Conservation (phyloP, 2,888 invertebrate genomes). For the Archips xylosteana region DNA sequence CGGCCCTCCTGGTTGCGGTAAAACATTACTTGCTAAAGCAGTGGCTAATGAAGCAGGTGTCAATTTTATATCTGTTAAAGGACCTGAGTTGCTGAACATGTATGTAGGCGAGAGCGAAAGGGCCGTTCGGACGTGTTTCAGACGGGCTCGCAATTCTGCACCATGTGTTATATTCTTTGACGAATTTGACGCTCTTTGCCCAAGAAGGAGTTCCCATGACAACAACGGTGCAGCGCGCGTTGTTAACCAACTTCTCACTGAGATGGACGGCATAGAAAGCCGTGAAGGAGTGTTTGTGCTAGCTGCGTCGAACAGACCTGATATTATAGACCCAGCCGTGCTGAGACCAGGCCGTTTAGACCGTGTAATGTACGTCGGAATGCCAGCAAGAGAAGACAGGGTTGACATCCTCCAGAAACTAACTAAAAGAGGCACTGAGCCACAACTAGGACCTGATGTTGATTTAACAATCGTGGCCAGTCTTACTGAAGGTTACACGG, state of each 20-base stretch:
- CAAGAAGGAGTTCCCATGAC: slow-evolving; percentile 92
- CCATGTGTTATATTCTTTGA: slow-evolving; percentile 99
- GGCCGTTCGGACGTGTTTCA: slow-evolving; percentile 98
- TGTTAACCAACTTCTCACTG: slow-evolving; percentile 98
- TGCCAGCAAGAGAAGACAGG: slow-evolving; percentile 93
- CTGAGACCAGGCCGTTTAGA: slow-evolving; percentile 95
- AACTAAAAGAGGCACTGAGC: slow-evolving; percentile 95
- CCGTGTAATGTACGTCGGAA: slow-evolving; percentile 95
- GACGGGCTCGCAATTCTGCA: slow-evolving; percentile 96
- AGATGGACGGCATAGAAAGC: slow-evolving; percentile 98
- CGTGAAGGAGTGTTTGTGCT: slow-evolving; percentile 97
- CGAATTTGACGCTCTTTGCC: slow-evolving; percentile 98
- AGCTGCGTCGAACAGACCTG: slow-evolving; percentile 98
- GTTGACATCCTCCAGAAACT: slow-evolving; percentile 95
- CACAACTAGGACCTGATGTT: slow-evolving; percentile 91
- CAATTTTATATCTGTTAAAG: slow-evolving; percentile 99
- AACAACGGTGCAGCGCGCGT: slow-evolving; percentile 92
- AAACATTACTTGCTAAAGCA: slow-evolving; percentile 98
- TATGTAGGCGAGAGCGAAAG: slow-evolving; percentile 99
- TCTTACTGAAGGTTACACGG: slow-evolving; percentile 92
- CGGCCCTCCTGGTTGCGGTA: slow-evolving; percentile 98
- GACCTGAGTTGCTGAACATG: slow-evolving; percentile 99
- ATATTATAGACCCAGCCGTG: slow-evolving; percentile 98
- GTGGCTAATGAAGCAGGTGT: slow-evolving; percentile 99
- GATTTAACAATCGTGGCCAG: slow-evolving; percentile 89